These are phyloP conservation scores for Xiphophorus maculatus DNA, from an alignment of 2,113 vertebrate genomes.

Conservation along the genomic window DNA sequence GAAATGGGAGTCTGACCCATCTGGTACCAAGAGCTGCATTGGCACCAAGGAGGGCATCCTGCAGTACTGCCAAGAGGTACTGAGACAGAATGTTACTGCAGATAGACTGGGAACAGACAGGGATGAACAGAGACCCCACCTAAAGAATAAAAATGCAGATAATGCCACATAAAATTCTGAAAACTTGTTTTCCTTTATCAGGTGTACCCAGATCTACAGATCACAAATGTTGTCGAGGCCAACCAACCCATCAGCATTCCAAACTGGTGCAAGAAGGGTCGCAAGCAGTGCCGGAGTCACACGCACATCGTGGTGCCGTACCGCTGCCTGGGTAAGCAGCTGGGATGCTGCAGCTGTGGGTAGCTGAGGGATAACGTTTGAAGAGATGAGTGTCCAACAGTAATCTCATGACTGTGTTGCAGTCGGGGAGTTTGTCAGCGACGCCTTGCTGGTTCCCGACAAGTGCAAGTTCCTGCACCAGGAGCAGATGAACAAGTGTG, in stretches of 20 bases:
- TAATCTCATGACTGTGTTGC: slow-evolving; percentile 46
- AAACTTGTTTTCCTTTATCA: slow-evolving; percentile 50
- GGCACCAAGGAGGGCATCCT: slow-evolving; percentile 95
- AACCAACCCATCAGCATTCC: slow-evolving; percentile 95
- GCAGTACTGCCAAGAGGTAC: slow-evolving; percentile 95
- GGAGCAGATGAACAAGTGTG: slow-evolving; percentile 96
- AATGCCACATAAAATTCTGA: not conserved
- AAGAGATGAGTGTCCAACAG: slow-evolving; percentile 17
- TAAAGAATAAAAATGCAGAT: not conserved
- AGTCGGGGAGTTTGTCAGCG: slow-evolving; percentile 98
- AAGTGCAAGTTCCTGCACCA: slow-evolving; percentile 98
- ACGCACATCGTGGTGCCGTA: slow-evolving; percentile 95
- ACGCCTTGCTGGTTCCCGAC: slow-evolving; percentile 95
- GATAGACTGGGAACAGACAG: not conserved
- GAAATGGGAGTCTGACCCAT: slow-evolving; percentile 93
- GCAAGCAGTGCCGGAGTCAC: slow-evolving; percentile 90
- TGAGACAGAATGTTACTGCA: not conserved
- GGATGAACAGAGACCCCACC: too few relatives aligned
- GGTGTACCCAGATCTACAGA: slow-evolving; percentile 96
- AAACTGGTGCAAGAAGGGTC: slow-evolving; percentile 94
- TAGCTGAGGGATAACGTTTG: slow-evolving; percentile 3
- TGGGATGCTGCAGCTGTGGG: not conserved
- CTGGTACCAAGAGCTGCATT: slow-evolving; percentile 90
- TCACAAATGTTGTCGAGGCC: slow-evolving; percentile 97
- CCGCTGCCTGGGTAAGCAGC: slow-evolving; percentile 90